phyloP scores from a whole-genome alignment of 2,797 vertebrate genomes.

The Epinephelus awoara region DNA sequence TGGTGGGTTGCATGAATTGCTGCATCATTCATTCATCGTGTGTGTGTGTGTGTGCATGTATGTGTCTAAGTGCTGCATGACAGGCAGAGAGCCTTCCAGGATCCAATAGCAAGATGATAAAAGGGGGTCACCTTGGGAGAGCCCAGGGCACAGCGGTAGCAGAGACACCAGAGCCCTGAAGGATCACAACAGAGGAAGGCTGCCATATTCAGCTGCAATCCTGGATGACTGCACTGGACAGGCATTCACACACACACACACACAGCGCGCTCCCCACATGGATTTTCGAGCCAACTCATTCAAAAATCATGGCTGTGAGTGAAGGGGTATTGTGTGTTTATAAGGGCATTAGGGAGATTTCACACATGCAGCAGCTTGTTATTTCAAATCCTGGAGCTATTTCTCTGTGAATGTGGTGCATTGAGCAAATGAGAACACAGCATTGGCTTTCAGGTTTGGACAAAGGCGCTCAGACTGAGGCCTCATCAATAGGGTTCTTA shows the following conservation, averaged over 20 bases:
- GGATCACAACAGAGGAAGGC: constrained; percentile 15
- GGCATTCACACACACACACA: not conserved
- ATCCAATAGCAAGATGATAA: constrained; percentile 34
- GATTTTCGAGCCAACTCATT: constrained; percentile 6
- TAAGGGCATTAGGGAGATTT: constrained; percentile 16
- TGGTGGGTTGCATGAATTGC: not conserved
- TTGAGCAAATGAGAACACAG: not conserved
- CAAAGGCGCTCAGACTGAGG: not conserved
- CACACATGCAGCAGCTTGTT: constrained; percentile 26
- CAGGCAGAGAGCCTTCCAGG: not conserved
- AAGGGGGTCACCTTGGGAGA: constrained; percentile 67
- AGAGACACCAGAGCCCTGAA: constrained; percentile 11
- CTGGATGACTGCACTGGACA: constrained; percentile 14
- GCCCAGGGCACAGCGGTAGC: constrained; percentile 14
- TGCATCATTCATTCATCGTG: not conserved
- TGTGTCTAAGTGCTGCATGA: constrained; percentile 4
- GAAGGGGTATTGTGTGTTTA: not conserved
- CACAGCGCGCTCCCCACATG: not conserved
- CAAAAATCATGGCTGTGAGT: constrained; percentile 7
- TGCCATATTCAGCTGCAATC: constrained; percentile 34
- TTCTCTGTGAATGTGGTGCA: constrained; percentile 12
- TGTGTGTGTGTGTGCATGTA: not conserved
- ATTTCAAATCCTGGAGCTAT: constrained; percentile 29
- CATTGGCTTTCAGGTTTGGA: constrained; percentile 5
- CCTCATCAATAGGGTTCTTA: not conserved